These are phyloP conservation scores for Paradisaea rubra DNA, from an alignment of 2,113 vertebrate genomes.

Conservation along the genomic window DNA sequence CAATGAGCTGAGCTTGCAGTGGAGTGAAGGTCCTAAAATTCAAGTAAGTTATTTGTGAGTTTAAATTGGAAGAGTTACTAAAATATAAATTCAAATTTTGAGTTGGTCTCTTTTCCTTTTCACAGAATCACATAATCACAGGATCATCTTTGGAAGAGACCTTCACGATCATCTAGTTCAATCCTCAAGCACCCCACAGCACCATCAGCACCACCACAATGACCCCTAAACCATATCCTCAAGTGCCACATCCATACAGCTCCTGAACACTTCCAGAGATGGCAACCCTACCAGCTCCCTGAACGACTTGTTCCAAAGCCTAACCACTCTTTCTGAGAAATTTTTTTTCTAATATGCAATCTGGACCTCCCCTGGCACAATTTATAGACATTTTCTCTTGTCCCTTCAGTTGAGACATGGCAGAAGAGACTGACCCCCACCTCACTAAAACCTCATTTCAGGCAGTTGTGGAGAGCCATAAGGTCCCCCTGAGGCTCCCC, in stretches of 20 bases:
- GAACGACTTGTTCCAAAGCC: neutral
- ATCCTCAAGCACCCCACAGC: neutral
- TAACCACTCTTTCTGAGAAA: rapidly evolving
- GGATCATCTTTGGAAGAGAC: neutral
- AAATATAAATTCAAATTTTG: neutral
- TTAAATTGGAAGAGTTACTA: neutral
- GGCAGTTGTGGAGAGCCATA: rapidly evolving
- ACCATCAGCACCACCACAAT: neutral
- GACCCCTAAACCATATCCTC: neutral
- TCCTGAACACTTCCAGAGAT: neutral
- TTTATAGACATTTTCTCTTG: neutral
- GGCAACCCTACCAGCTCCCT: rapidly evolving
- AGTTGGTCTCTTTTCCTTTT: neutral
- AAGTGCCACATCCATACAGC: neutral
- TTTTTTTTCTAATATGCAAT: neutral
- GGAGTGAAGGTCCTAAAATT: neutral
- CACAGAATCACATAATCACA: neutral
- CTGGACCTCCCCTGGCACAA: neutral
- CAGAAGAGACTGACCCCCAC: neutral
- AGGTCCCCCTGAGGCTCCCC: neutral
- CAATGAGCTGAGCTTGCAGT: neutral
- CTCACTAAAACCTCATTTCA: neutral
- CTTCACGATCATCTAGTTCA: neutral
- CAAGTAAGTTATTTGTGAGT: neutral
- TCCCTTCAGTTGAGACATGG: neutral